A percentile compares a stretch with the other conserved stretches of the same genome.
Evolutionary conservation across 2,888 invertebrate species (phyloP).

Genomic region (Ptychoptera contaminata): DNA sequence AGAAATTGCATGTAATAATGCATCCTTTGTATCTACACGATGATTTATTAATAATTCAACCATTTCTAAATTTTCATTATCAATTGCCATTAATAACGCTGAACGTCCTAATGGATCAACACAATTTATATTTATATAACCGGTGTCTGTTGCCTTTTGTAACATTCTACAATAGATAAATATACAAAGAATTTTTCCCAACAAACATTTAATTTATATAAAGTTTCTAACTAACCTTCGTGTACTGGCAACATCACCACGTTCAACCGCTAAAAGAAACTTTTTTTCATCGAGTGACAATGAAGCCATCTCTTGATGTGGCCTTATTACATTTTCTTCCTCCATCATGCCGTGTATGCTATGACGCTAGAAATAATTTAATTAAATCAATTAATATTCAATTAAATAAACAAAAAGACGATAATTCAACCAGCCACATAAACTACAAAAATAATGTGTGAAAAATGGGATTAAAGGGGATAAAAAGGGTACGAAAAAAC

Average conservation of each 20-base stretch:
- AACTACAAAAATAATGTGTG: background rate
- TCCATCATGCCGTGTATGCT: slow-evolving; percentile 83
- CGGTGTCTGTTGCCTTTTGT: slow-evolving; percentile 57
- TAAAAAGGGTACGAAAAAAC: too few relatives aligned
- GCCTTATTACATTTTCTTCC: slow-evolving; percentile 76
- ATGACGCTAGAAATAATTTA: slow-evolving; percentile 20
- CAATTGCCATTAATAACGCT: slow-evolving; percentile 93
- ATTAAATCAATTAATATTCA: background rate
- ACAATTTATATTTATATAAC: slow-evolving; percentile 86
- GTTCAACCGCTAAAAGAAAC: slow-evolving; percentile 85
- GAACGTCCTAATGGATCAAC: slow-evolving; percentile 92
- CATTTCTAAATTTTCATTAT: slow-evolving; percentile 98
- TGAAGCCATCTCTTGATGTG: slow-evolving; percentile 49
- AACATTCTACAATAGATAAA: slow-evolving; percentile 44
- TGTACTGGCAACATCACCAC: slow-evolving; percentile 91
- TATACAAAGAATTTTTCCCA: background rate
- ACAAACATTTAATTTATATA: background rate
- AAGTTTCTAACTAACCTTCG: slow-evolving; percentile 41
- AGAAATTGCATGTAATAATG: slow-evolving; percentile 90
- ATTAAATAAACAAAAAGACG: background rate
- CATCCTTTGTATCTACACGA: slow-evolving; percentile 82
- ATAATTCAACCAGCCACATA: too few relatives aligned
- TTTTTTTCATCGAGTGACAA: slow-evolving; percentile 70
- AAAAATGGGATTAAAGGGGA: too few relatives aligned
- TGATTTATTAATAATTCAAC: slow-evolving; percentile 75